Evolutionary conservation across 2,888 invertebrate species (phyloP).

Genomic region (Papilio gigon): DNA sequence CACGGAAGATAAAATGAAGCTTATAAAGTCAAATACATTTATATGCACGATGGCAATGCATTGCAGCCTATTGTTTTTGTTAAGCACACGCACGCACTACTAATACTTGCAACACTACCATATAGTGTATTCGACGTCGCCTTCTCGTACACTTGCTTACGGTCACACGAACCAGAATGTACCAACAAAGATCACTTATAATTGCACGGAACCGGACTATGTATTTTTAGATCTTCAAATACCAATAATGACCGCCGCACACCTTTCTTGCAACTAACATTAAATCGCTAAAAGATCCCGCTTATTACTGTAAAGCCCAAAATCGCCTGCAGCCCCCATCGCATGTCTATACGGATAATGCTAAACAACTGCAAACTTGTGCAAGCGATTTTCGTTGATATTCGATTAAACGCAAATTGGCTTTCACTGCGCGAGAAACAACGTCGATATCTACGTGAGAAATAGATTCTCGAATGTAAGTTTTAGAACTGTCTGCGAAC

Average conservation of each 20-base stretch:
- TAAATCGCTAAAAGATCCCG: constrained; percentile 35
- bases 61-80: constrained; percentile 38
- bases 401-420: constrained; percentile 41
- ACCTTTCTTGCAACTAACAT: constrained; percentile 29
- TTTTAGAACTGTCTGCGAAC: constrained; percentile 34
- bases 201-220: constrained; percentile 3
- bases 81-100: constrained; percentile 34
- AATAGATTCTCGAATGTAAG: constrained; percentile 37
- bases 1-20: background rate
- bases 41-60: constrained; percentile 34
- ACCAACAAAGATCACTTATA: constrained; percentile 19
- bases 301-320: constrained; percentile 29
- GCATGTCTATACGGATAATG: constrained; percentile 33
- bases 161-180: constrained; percentile 14
- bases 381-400: constrained; percentile 39
- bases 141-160: constrained; percentile 15
- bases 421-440: constrained; percentile 39
- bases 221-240: constrained; percentile 34
- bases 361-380: constrained; percentile 26
- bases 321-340: constrained; percentile 23
- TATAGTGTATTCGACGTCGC: background rate
- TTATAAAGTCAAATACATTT: constrained; percentile 24
- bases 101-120: constrained; percentile 24
- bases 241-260: constrained; percentile 22
- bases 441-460: constrained; percentile 40